A percentile compares a stretch with the other conserved stretches of the same genome.
These are phyloP conservation scores for Tetanocera ferruginea DNA, from an alignment of 2,888 invertebrate species.

Conservation along the genomic window DNA sequence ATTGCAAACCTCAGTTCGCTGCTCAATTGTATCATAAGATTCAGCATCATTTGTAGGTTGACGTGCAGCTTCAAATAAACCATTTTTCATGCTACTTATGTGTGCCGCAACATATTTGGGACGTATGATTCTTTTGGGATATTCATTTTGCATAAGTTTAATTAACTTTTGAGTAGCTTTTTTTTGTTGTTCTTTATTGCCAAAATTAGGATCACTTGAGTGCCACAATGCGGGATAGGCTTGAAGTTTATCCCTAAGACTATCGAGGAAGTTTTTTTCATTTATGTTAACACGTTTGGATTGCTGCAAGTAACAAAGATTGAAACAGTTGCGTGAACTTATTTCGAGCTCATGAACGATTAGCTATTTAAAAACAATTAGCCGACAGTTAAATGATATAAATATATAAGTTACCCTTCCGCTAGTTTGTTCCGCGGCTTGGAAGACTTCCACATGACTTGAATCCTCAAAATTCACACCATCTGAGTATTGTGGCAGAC, in stretches of 20 bases:
- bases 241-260: not conserved
- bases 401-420: too few species aligned
- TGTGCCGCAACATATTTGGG: not conserved
- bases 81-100: not conserved
- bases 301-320: not conserved
- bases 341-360: too few species aligned
- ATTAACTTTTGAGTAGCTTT: not conserved
- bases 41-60: not conserved
- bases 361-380: too few species aligned
- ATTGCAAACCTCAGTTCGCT: not conserved
- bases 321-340: not conserved
- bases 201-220: not conserved
- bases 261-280: not conserved
- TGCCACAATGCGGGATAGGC: not conserved
- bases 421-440: too few species aligned
- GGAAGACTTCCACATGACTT: too few species aligned
- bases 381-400: too few species aligned
- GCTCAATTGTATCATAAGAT: not conserved
- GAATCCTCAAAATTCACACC: not conserved
- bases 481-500: not conserved
- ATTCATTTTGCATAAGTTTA: constrained; percentile 17
- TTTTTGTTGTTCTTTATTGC: not conserved
- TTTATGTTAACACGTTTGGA: not conserved
- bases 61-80: not conserved
- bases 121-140: not conserved